Conservation (phyloP, 2,797 vertebrate genomes). For the Schizothorax lantsangensis region DNA sequence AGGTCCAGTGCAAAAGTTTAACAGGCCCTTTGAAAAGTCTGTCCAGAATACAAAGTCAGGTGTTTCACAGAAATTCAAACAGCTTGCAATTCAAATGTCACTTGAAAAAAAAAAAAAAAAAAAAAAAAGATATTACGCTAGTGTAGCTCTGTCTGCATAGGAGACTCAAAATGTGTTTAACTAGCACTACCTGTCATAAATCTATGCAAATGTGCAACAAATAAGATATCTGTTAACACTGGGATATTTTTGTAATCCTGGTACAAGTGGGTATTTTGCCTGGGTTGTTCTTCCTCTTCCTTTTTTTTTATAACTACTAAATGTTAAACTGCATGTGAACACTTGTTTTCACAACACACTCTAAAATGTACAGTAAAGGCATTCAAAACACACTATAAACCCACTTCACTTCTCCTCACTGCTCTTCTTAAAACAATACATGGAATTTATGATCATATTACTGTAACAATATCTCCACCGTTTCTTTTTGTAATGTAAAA, state of each 20-base stretch:
- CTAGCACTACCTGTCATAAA: background rate
- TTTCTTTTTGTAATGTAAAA: background rate
- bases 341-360: background rate
- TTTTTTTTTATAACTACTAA: background rate
- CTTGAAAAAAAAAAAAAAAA: background rate
- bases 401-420: background rate
- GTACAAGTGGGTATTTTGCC: background rate
- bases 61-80: no score
- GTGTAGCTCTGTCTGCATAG: background rate
- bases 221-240: background rate
- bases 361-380: background rate
- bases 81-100: background rate
- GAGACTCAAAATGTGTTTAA: background rate
- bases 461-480: background rate
- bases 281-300: background rate
- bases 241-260: background rate
- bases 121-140: background rate
- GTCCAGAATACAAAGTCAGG: no score
- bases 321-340: background rate
- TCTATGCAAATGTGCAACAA: background rate
- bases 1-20: no score
- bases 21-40: no score
- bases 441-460: background rate
- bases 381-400: background rate
- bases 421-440: background rate